Conservation (phyloP, 2,888 invertebrate genomes). For the Hemithea aestivaria region DNA sequence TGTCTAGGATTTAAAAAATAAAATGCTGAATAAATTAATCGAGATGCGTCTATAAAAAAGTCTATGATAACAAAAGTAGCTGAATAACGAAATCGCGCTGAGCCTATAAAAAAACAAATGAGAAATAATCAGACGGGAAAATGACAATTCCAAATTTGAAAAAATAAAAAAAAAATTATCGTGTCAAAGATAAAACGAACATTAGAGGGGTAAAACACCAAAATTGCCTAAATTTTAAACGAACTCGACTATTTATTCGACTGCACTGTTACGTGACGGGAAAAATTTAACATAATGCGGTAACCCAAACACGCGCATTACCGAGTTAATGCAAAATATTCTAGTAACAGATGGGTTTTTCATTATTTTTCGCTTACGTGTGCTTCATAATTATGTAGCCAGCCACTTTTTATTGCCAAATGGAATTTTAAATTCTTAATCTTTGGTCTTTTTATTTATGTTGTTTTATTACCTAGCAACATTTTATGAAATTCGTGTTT, state of each 20-base stretch:
- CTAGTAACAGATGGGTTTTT: conserved; percentile 29
- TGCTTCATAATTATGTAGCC: conserved; percentile 39
- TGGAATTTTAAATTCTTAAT: no score
- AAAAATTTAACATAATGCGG: conserved; percentile 22
- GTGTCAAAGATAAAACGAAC: no score
- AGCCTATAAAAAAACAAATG: no score
- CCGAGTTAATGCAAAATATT: conserved; percentile 38
- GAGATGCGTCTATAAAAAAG: no score
- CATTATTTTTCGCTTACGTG: conserved; percentile 42
- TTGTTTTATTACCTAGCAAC: conserved; percentile 1
- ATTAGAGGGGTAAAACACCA: neutral
- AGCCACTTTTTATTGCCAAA: no score
- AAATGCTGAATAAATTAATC: no score
- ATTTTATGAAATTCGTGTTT: no score
- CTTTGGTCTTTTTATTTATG: neutral
- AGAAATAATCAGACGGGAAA: conserved; percentile 23
- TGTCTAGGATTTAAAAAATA: no score
- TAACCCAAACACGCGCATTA: conserved; percentile 20
- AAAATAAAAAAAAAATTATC: no score
- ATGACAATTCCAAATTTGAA: conserved; percentile 30
- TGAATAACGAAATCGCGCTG: no score
- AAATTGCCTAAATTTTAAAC: conserved; percentile 34
- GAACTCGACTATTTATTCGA: conserved; percentile 2
- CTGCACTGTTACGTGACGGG: conserved; percentile 11
- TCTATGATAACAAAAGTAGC: no score